phyloP scores from a whole-genome alignment of 2,113 vertebrate species.

The Halichoeres trimaculatus region DNA sequence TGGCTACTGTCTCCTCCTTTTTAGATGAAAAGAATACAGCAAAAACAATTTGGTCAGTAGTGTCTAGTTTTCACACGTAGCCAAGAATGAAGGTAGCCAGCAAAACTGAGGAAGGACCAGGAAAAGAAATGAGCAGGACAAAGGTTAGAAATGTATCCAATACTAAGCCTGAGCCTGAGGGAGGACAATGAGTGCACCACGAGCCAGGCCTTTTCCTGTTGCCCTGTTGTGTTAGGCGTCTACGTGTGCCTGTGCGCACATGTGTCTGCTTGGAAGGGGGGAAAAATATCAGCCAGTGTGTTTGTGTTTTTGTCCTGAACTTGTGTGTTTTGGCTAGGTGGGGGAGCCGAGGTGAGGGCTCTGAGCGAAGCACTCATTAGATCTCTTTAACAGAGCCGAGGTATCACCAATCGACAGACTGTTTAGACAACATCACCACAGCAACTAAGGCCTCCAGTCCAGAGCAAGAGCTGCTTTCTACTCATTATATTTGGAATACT shows the following conservation, averaged over 20 bases:
- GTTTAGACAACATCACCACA: conserved; percentile 39
- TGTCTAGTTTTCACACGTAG: conserved; percentile 63
- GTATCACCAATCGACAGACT: conserved; percentile 20
- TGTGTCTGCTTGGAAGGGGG: conserved; percentile 51
- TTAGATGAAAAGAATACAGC: conserved; percentile 39
- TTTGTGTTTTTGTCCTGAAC: conserved; percentile 69
- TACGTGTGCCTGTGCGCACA: conserved; percentile 60
- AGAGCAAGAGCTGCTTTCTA: neutral
- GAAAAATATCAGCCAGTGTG: conserved; percentile 26
- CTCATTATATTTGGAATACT: neutral
- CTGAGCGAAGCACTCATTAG: conserved; percentile 52
- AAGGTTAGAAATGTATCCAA: conserved; percentile 81
- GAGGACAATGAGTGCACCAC: conserved; percentile 68
- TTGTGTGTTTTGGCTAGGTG: conserved; percentile 70
- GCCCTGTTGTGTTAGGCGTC: conserved; percentile 47
- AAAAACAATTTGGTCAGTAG: conserved; percentile 44
- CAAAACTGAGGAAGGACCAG: conserved; percentile 50
- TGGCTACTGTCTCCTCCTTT: conserved; percentile 49
- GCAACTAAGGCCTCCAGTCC: conserved; percentile 16
- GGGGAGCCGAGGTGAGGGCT: conserved; percentile 31
- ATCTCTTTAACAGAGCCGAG: conserved; percentile 29
- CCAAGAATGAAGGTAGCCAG: conserved; percentile 39
- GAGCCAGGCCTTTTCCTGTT: conserved; percentile 76
- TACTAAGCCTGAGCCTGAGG: conserved; percentile 65
- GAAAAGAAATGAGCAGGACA: conserved; percentile 71